Percentiles rank a stretch among this genome's conserved stretches.
phyloP scores from a whole-genome alignment of 1,140 invertebrate species.

The Himalopsyche phryganea region DNA sequence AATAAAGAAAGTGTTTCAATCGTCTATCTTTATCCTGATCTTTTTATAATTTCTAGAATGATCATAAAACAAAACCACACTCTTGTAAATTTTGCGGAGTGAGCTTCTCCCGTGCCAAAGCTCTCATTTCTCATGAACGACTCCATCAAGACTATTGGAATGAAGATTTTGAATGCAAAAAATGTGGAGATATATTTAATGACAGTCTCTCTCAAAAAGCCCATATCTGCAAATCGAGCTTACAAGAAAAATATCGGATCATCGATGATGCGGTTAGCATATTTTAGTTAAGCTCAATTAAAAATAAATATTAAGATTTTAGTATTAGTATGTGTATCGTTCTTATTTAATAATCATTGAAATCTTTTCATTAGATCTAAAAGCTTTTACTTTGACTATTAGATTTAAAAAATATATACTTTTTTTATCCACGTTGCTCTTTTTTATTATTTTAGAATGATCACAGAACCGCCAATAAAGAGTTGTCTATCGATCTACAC shows the following conservation, averaged over 20 bases:
- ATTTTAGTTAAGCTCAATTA: too few species aligned
- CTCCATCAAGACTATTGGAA: slow-evolving; percentile 17
- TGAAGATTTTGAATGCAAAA: slow-evolving; percentile 36
- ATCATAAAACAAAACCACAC: slow-evolving; percentile 31
- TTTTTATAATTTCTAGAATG: slow-evolving; percentile 9
- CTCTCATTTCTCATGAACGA: slow-evolving; percentile 38
- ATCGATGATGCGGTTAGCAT: too few species aligned
- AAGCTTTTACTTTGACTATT: not conserved
- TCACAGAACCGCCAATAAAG: too few species aligned
- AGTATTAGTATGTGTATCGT: not conserved
- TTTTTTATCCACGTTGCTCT: too few species aligned
- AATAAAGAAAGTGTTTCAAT: too few species aligned
- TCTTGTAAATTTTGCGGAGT: slow-evolving; percentile 42
- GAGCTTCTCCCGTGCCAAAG: slow-evolving; percentile 38
- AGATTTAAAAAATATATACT: slow-evolving; percentile 3
- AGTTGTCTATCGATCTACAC: too few species aligned
- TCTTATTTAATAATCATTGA: not conserved
- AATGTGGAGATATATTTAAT: slow-evolving; percentile 36
- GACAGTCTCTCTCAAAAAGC: slow-evolving; percentile 44
- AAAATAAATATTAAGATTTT: slow-evolving; percentile 1
- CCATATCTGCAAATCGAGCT: slow-evolving; percentile 31
- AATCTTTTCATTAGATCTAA: not conserved
- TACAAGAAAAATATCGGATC: too few species aligned
- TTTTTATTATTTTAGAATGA: too few species aligned
- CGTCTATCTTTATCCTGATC: not conserved